A percentile compares a stretch with the other conserved stretches of the same genome.
Conservation (phyloP, 2,888 invertebrate genomes). For the Morpho achilles region DNA sequence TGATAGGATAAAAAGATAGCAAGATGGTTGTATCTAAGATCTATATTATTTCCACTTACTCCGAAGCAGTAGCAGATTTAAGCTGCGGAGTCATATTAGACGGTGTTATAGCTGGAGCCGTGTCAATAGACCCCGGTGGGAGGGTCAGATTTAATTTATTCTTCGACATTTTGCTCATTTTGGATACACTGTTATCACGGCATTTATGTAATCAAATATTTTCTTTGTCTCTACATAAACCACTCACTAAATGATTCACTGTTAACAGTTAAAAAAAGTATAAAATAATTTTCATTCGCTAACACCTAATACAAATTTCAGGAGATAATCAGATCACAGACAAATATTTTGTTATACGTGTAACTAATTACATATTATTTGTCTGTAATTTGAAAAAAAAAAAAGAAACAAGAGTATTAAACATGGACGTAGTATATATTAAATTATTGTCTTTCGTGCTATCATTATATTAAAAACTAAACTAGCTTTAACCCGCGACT, state of each 20-base stretch:
- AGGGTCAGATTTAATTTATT: slow-evolving; percentile 94
- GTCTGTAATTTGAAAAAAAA: too few species aligned
- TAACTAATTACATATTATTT: too few species aligned
- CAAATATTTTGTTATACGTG: too few species aligned
- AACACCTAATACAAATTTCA: slow-evolving; percentile 2
- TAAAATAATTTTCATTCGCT: slow-evolving; percentile 8
- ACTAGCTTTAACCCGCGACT: too few species aligned
- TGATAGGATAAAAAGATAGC: too few species aligned
- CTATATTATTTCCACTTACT: slow-evolving; percentile 57
- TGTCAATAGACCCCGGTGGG: slow-evolving; percentile 93
- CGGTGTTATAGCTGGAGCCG: slow-evolving; percentile 81
- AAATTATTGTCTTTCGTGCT: too few species aligned
- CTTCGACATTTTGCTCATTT: slow-evolving; percentile 88
- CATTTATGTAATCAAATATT: slow-evolving; percentile 31
- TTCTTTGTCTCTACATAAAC: slow-evolving; percentile 11
- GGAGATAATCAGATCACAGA: too few species aligned
- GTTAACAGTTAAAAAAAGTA: slow-evolving; percentile 9
- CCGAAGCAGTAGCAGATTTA: slow-evolving; percentile 77
- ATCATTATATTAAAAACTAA: too few species aligned
- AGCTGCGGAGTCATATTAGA: slow-evolving; percentile 78
- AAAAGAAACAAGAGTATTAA: too few species aligned
- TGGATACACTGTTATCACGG: slow-evolving; percentile 40
- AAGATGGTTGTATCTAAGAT: too few species aligned
- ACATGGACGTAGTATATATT: too few species aligned
- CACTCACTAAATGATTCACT: slow-evolving; percentile 18